These are phyloP conservation scores for Candoia aspera DNA, from an alignment of 2,113 vertebrate genomes.

Conservation along the genomic window DNA sequence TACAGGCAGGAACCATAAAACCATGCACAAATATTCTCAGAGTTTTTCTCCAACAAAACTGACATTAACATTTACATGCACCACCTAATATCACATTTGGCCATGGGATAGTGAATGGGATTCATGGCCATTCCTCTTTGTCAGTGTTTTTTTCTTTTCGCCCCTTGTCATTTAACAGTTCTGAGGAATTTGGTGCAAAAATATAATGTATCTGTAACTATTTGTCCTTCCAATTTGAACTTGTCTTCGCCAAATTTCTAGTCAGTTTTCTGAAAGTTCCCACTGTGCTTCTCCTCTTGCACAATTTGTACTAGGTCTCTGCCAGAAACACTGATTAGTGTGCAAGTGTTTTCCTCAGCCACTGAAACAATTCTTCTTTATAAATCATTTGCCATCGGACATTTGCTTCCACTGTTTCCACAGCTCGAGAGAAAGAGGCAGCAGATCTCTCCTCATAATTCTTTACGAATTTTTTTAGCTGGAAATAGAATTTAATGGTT, in stretches of 20 bases:
- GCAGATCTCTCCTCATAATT: constrained; percentile 79
- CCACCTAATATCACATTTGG: constrained; percentile 68
- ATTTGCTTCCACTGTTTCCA: constrained; percentile 95
- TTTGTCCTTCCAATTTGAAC: constrained; percentile 55
- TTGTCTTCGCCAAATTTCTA: constrained; percentile 54
- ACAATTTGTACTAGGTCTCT: constrained; percentile 43
- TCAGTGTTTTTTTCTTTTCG: constrained; percentile 56
- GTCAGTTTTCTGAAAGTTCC: constrained; percentile 54
- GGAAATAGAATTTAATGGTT: constrained; percentile 65
- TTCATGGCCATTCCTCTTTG: constrained; percentile 60
- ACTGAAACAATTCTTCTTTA: constrained; percentile 92
- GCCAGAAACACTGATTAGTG: constrained; percentile 70
- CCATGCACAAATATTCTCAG: constrained; percentile 77
- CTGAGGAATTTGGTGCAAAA: constrained; percentile 60
- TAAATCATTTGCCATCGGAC: constrained; percentile 92
- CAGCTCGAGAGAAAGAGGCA: constrained; percentile 84
- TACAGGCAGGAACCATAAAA: constrained; percentile 72
- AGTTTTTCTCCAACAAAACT: constrained; percentile 48
- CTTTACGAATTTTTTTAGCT: constrained; percentile 95
- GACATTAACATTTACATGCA: constrained; percentile 77
- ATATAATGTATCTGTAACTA: constrained; percentile 43
- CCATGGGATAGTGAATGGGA: constrained; percentile 63
- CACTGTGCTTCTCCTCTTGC: constrained; percentile 58
- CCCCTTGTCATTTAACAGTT: constrained; percentile 49
- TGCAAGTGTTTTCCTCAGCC: constrained; percentile 88